Conservation (phyloP, 2,113 vertebrate species). For the Falcunculus frontatus region DNA sequence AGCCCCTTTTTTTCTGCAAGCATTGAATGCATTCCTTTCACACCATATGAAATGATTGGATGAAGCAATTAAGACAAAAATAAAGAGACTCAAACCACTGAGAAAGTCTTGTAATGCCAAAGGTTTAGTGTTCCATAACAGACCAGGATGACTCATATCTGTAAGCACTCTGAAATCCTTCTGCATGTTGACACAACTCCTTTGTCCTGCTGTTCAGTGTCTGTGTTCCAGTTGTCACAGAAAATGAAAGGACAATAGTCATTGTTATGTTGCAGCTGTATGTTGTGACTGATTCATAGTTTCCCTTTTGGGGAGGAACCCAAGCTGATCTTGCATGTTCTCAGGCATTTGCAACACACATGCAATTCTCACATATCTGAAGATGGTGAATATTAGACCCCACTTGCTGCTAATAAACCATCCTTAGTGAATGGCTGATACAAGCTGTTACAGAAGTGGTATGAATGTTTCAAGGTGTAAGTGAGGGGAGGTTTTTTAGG, state of each 20-base stretch:
- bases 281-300: background rate
- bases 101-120: slow-evolving; percentile 6
- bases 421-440: background rate
- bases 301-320: background rate
- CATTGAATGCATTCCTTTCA: slow-evolving; percentile 2
- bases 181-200: slow-evolving; percentile 11
- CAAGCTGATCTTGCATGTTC: background rate
- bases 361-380: background rate
- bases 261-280: slow-evolving; percentile 25
- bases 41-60: background rate
- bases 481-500: background rate
- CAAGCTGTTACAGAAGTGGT: background rate
- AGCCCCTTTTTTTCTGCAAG: background rate
- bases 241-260: slow-evolving; percentile 46
- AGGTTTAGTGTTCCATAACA: slow-evolving; percentile 20
- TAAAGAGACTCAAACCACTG: background rate
- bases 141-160: background rate
- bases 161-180: slow-evolving; percentile 23
- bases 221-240: slow-evolving; percentile 11
- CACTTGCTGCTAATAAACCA: background rate
- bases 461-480: background rate
- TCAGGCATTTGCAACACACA: background rate
- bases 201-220: slow-evolving; percentile 31
- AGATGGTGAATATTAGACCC: background rate
- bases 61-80: slow-evolving; percentile 39